These are phyloP conservation scores for Montifringilla adamsi DNA, from an alignment of 2,113 vertebrate species.

Conservation along the genomic window DNA sequence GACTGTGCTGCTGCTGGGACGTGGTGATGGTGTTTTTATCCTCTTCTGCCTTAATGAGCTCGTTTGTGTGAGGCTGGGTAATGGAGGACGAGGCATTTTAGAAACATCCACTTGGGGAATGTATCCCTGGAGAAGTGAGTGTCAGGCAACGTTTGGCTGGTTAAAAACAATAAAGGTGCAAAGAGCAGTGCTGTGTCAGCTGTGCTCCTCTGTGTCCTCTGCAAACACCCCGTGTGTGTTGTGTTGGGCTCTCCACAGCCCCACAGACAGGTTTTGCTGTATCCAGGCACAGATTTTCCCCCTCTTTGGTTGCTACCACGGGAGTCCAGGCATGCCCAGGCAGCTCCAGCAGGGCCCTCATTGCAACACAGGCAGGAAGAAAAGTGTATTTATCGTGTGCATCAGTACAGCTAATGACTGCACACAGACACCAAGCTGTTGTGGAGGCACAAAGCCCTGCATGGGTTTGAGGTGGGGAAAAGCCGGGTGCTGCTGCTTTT, in stretches of 20 bases:
- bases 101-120: neutral
- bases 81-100: neutral
- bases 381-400: neutral
- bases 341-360: neutral
- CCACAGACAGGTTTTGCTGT: neutral
- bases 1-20: neutral
- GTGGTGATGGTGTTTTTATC: neutral
- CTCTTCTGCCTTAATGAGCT: neutral
- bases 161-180: neutral
- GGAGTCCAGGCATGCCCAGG: neutral
- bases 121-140: neutral
- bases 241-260: neutral
- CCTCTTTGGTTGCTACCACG: neutral
- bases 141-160: neutral
- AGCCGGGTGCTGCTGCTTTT: neutral
- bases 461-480: neutral
- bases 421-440: neutral
- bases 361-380: neutral
- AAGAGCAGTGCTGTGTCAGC: neutral
- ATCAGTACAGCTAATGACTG: neutral
- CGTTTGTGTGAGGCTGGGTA: neutral
- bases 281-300: neutral
- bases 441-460: neutral
- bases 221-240: rapidly evolving
- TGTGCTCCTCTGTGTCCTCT: neutral